Conservation (phyloP, 2,797 vertebrate genomes). For the Tokudaia muenninki region DNA sequence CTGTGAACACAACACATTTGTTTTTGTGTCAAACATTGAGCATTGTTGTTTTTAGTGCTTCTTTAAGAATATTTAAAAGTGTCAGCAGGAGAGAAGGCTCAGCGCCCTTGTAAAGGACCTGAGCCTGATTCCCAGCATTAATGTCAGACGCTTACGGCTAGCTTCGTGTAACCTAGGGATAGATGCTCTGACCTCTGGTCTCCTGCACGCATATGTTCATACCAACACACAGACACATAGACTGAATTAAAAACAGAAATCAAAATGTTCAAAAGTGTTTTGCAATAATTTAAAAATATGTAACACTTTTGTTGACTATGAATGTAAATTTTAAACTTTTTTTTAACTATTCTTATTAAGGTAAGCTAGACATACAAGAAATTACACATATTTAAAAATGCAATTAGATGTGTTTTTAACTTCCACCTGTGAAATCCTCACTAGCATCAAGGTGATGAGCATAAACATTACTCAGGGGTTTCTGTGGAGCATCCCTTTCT, state of each 20-base stretch:
- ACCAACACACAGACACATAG: not conserved
- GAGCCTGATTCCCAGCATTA: not conserved
- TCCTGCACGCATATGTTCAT: not conserved
- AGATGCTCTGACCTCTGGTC: not conserved
- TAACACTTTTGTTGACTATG: not conserved
- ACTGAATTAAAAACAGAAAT: not conserved
- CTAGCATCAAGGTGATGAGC: not conserved
- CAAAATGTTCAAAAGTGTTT: not conserved
- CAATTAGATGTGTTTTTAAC: not conserved
- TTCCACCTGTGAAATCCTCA: not conserved
- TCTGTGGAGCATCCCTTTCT: not conserved
- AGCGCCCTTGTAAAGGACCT: not conserved
- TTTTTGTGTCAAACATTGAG: not conserved
- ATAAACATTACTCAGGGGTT: not conserved
- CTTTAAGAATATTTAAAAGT: not conserved
- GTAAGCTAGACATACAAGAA: not conserved
- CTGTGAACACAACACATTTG: not conserved
- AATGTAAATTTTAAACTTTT: conserved; percentile 27
- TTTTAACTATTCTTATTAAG: not conserved
- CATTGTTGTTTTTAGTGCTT: not conserved
- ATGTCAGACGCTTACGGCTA: not conserved
- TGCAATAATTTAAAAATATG: conserved; percentile 31
- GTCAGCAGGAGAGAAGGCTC: not conserved
- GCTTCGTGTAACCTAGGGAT: not conserved
- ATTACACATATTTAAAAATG: not conserved